These are phyloP conservation scores for Diabrotica balteata DNA, from an alignment of 2,888 invertebrate genomes.

Conservation along the genomic window DNA sequence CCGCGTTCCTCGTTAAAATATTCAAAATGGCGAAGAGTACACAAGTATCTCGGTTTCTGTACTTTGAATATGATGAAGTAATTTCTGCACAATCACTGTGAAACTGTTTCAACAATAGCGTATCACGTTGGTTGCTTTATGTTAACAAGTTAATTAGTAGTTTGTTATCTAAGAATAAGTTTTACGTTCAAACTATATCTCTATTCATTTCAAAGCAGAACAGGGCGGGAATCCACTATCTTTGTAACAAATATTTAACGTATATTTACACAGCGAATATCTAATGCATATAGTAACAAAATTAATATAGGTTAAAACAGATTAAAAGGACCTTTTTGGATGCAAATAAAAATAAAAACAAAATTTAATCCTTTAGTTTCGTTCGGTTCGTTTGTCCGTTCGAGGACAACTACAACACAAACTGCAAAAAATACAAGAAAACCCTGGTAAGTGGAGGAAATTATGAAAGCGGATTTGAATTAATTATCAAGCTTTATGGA, in stretches of 20 bases:
- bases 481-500: too few relatives aligned
- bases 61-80: conserved; percentile 33
- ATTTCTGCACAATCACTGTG: conserved; percentile 35
- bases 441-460: too few relatives aligned
- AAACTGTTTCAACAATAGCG: conserved; percentile 32
- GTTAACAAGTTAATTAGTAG: conserved; percentile 38
- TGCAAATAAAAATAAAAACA: too few relatives aligned
- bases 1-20: conserved; percentile 45
- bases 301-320: too few relatives aligned
- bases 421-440: too few relatives aligned
- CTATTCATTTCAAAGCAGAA: neutral
- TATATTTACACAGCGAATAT: too few relatives aligned
- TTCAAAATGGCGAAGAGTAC: conserved; percentile 48
- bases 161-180: conserved; percentile 27
- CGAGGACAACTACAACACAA: too few relatives aligned
- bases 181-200: conserved; percentile 11
- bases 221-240: neutral
- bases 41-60: conserved; percentile 32
- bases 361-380: too few relatives aligned
- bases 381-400: too few relatives aligned
- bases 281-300: too few relatives aligned
- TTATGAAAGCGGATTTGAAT: too few relatives aligned
- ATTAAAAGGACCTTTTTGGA: too few relatives aligned
- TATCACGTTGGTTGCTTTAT: conserved; percentile 29
- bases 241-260: neutral